Evolutionary conservation across 1,140 invertebrate species (phyloP).

Genomic region (Cepaea nemoralis): DNA sequence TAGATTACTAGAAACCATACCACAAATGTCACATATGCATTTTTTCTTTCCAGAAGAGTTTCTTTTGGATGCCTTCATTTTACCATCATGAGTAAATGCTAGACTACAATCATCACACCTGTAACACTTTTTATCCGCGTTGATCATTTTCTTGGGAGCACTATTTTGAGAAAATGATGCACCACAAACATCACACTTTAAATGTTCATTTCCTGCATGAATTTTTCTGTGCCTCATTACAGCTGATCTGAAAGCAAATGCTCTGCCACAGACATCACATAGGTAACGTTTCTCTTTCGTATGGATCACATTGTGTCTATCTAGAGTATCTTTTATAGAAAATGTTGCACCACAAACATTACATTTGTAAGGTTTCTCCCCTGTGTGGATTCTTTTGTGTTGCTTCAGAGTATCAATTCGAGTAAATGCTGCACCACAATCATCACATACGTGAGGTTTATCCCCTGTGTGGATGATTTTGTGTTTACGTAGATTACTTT

Average conservation of each 20-base stretch:
- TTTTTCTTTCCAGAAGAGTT: too few relatives aligned
- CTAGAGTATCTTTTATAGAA: background rate
- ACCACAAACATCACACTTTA: background rate
- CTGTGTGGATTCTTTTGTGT: background rate
- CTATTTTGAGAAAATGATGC: background rate
- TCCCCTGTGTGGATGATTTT: background rate
- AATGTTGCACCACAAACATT: background rate
- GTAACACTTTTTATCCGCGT: too few relatives aligned
- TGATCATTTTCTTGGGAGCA: too few relatives aligned
- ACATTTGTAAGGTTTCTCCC: background rate
- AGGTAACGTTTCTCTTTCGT: background rate
- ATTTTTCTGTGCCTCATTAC: background rate
- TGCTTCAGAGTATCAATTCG: background rate
- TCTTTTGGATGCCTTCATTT: too few relatives aligned
- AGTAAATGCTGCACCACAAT: background rate
- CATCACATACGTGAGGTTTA: background rate
- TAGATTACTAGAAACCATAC: too few relatives aligned
- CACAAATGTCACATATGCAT: too few relatives aligned
- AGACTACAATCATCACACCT: too few relatives aligned
- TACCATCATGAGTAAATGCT: too few relatives aligned
- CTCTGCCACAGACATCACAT: background rate
- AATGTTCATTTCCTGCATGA: background rate
- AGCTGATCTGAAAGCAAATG: background rate
- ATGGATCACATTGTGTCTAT: background rate
- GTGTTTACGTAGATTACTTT: background rate